Evolutionary conservation across 2,797 vertebrate species (phyloP), one percentile per base, ranked within the genome.

Genomic region (Catharus ustulatus): DNA sequence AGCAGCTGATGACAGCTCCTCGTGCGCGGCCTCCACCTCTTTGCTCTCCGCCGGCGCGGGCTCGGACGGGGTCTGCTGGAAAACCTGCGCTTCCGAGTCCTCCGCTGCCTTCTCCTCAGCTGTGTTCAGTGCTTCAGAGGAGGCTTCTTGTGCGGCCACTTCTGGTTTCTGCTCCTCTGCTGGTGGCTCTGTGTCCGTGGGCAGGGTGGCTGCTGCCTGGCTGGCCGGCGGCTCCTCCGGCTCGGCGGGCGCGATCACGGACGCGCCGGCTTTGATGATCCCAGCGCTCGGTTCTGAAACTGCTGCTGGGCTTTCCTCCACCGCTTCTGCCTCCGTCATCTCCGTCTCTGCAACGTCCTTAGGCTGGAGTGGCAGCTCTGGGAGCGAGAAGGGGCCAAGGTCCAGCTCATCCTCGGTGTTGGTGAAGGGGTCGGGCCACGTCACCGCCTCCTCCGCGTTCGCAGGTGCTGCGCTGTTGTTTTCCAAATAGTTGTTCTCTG

Each of bases 341-440:
- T 99, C 98, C 1, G 97, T 82, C 12, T 99, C 98, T 4, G 97
- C 97, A 1, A 98, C 97, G 1, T 98, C 98, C 95, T 99, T 99
- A 22, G 99, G 98, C 45, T 98, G 98, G 17, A 99, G 98, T 0
- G 99, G 99, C 74, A 99, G 98, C 29, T 99, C 99, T 6, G 99
- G 99, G 38, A 99, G 96, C 0, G 99, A 99, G 95, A 99, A 99
- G 0, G 99, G 98, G 40, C 99, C 99, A 2, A 99, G 96, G 96
- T 99, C 99, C 59, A 99, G 87, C 45, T 99, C 99, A 11, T 99
- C 99, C 66, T 98, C 98, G 1, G 99, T 91, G 46, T 95, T 97
- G 32, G 99, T 96, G 95, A 99, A 99, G 6, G 98, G 98, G 61
- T 99, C 98, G 1, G 98, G 97, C 99, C 99, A 99, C 36, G 98